Conservation (phyloP, 1,140 invertebrate genomes). For the Diabrotica virgifera region DNA sequence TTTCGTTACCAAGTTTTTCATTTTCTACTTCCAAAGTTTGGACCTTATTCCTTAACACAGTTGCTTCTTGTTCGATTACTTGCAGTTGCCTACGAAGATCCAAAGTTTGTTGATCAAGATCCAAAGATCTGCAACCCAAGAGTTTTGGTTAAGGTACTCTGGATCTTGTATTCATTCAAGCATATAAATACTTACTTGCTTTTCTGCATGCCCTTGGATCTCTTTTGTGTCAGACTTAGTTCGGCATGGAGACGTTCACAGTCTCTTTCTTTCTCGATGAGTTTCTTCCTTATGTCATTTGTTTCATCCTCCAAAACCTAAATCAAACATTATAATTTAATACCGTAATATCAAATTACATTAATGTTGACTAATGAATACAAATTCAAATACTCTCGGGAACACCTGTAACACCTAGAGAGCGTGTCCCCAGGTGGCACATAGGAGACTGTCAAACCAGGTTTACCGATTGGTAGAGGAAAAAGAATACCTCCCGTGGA, state of each 20-base stretch:
- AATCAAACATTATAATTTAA: conserved; percentile 10
- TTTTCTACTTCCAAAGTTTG: conserved; percentile 69
- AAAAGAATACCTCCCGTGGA: no score
- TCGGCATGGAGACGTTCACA: conserved; percentile 73
- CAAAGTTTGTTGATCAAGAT: conserved; percentile 58
- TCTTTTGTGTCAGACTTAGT: conserved; percentile 60
- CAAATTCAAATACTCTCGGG: no score
- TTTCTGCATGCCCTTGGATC: conserved; percentile 59
- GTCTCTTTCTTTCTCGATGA: conserved; percentile 81
- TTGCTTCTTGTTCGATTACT: conserved; percentile 70
- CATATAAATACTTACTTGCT: conserved; percentile 54
- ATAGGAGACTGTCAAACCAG: no score
- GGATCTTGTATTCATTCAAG: neutral
- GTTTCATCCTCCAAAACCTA: conserved; percentile 67
- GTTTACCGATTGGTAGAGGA: no score
- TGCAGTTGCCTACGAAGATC: conserved; percentile 71
- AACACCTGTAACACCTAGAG: no score
- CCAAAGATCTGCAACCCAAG: conserved; percentile 55
- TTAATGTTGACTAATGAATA: no score
- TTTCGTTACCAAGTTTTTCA: conserved; percentile 69
- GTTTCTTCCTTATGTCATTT: conserved; percentile 66
- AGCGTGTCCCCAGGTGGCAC: no score
- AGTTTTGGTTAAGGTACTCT: neutral
- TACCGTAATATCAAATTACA: no score
- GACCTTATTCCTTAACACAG: conserved; percentile 61